Conservation (phyloP, 2,888 invertebrate genomes). For the Seira sanloemensis region DNA sequence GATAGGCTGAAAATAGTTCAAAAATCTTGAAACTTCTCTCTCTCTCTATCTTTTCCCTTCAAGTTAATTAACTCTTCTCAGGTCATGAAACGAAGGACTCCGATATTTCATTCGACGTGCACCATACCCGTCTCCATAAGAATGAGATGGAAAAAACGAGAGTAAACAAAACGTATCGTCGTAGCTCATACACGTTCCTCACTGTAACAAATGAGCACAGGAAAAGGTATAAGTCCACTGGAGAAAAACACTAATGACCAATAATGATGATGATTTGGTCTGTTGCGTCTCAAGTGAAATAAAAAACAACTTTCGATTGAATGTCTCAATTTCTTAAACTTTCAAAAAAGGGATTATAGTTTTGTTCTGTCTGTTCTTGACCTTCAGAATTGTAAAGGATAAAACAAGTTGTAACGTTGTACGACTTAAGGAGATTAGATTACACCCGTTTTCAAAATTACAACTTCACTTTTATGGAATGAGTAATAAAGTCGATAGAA, state of each 20-base stretch:
- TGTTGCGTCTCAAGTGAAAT: conserved; percentile 57
- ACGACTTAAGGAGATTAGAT: not conserved
- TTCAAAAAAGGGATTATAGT: not conserved
- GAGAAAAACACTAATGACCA: conserved; percentile 70
- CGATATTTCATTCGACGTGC: conserved; percentile 32
- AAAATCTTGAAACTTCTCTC: not conserved
- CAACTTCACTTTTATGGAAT: not conserved
- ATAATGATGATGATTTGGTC: conserved; percentile 71
- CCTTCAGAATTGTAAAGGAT: conserved; percentile 13
- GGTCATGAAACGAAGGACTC: conserved; percentile 54
- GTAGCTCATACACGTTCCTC: not conserved
- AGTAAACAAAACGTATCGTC: not conserved
- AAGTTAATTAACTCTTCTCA: conserved; percentile 68
- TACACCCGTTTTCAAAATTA: not conserved
- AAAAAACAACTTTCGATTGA: conserved; percentile 48
- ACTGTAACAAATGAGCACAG: not conserved
- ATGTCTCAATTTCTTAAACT: conserved; percentile 70
- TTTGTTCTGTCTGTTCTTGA: conserved; percentile 24
- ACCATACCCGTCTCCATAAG: not conserved
- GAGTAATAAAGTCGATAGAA: not conserved
- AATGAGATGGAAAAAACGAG: not conserved
- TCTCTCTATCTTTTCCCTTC: conserved; percentile 21
- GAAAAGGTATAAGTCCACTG: conserved; percentile 30
- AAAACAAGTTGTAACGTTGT: not conserved
- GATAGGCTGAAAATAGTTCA: not conserved